These are phyloP conservation scores for Tachypleus tridentatus DNA, from an alignment of 1,140 invertebrate species.

Conservation along the genomic window DNA sequence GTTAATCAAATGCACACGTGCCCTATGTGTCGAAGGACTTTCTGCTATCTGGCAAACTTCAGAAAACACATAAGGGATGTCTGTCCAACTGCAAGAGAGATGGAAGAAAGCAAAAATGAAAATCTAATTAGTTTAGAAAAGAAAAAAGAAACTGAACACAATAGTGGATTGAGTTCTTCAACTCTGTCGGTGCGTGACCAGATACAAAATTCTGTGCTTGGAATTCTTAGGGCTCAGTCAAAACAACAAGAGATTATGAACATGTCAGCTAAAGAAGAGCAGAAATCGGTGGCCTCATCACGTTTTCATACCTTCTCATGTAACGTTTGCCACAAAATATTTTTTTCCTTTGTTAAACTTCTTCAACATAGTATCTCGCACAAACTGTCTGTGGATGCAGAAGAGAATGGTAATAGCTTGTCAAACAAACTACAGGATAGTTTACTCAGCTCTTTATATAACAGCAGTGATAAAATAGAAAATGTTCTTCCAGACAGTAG, in stretches of 20 bases:
- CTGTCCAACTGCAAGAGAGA: neutral
- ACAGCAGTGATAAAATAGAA: no score
- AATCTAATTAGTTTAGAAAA: neutral
- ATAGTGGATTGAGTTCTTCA: neutral
- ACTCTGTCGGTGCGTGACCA: neutral
- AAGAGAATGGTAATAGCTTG: no score
- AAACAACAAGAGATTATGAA: neutral
- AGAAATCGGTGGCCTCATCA: neutral
- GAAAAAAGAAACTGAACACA: neutral
- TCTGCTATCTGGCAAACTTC: conserved; percentile 1
- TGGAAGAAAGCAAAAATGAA: neutral
- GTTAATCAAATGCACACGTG: neutral
- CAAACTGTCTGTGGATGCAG: neutral
- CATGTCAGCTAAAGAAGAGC: neutral
- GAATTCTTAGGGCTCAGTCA: conserved; percentile 2
- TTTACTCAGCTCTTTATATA: no score
- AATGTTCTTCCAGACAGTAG: no score
- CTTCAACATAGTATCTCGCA: conserved; percentile 3
- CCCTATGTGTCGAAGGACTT: neutral
- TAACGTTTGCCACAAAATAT: conserved; percentile 4
- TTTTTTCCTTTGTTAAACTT: conserved; percentile 2
- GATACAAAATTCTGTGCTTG: conserved; percentile 3
- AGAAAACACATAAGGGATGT: neutral
- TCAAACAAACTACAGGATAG: no score
- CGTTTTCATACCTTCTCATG: conserved; percentile 2